Conservation (phyloP, 2,113 vertebrate species). For the Spheniscus mendiculus region DNA sequence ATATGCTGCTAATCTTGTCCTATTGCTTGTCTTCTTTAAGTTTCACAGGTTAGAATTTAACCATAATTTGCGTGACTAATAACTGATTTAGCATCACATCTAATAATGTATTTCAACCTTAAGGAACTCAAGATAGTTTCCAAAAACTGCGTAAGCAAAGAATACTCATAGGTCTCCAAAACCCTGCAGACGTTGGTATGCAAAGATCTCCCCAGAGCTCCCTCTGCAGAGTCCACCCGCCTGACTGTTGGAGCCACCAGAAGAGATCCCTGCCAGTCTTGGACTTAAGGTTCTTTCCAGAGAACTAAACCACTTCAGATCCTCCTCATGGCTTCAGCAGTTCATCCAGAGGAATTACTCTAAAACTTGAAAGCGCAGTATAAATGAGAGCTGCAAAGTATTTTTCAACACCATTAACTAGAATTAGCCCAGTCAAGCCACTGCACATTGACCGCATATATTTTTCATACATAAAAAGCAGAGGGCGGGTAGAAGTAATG, state of each 20-base stretch:
- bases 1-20: neutral
- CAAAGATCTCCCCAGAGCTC: neutral
- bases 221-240: neutral
- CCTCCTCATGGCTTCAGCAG: neutral
- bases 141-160: neutral
- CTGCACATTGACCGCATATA: neutral
- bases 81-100: neutral
- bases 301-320: neutral
- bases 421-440: neutral
- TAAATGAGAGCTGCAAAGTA: neutral
- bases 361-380: neutral
- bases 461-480: neutral
- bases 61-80: neutral
- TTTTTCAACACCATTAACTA: neutral
- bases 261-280: neutral
- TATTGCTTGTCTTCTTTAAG: neutral
- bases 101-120: neutral
- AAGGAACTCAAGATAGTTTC: neutral
- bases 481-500: neutral
- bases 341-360: neutral
- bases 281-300: neutral
- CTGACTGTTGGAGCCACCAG: neutral
- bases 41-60: neutral
- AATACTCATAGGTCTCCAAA: neutral
- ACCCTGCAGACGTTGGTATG: neutral